A percentile compares a stretch with the other conserved stretches of the same genome.
These are phyloP conservation scores for Ictalurus furcatus DNA, from an alignment of 2,113 vertebrate genomes.

Conservation along the genomic window DNA sequence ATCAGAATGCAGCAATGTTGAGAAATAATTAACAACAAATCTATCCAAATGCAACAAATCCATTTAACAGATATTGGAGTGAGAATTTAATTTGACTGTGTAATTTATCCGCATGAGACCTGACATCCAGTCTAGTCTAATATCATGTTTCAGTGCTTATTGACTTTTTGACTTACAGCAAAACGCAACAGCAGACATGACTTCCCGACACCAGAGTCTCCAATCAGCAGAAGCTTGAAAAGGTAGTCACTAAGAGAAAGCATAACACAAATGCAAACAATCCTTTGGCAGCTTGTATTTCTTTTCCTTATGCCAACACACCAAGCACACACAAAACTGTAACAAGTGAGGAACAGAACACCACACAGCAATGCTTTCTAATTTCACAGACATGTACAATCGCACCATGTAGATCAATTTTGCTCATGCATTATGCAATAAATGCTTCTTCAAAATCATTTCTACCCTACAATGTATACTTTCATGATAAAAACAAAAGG, in stretches of 20 bases:
- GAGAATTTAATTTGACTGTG: too few relatives aligned
- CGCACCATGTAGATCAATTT: not conserved
- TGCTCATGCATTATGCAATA: slow-evolving; percentile 21
- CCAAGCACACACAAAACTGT: not conserved
- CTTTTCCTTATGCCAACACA: not conserved
- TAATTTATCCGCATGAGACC: not conserved
- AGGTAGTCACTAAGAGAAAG: slow-evolving; percentile 88
- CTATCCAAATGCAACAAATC: not conserved
- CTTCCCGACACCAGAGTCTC: slow-evolving; percentile 96
- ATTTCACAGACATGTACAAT: not conserved
- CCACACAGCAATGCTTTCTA: not conserved
- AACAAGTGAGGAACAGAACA: not conserved
- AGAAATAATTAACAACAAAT: not conserved
- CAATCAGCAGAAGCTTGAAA: slow-evolving; percentile 97
- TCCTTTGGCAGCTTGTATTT: not conserved
- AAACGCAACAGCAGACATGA: slow-evolving; percentile 97
- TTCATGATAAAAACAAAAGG: slow-evolving; percentile 6
- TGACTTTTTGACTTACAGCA: slow-evolving; percentile 84
- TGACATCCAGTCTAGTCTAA: not conserved
- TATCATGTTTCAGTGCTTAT: not conserved
- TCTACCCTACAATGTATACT: too few relatives aligned
- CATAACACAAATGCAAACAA: slow-evolving; percentile 47
- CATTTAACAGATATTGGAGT: not conserved
- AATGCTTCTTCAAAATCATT: not conserved
- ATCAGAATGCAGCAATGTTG: not conserved